A percentile compares a stretch with the other conserved stretches of the same genome.
Evolutionary conservation across 1,140 invertebrate genomes (phyloP).

Genomic region (Tribolium madens): DNA sequence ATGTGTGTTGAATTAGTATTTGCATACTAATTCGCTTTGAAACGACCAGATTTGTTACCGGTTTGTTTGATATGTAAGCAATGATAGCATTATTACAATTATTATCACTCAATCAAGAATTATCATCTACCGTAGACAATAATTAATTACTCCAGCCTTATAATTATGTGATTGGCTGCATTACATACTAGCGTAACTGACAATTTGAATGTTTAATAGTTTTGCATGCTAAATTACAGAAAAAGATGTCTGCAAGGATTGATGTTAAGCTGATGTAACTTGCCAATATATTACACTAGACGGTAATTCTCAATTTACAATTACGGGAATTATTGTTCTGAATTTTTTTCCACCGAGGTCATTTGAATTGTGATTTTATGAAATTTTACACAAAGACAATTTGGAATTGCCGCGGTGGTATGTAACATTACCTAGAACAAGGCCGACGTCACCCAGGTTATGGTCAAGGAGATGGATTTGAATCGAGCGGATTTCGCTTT

Average conservation of each 20-base stretch:
- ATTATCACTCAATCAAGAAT: background rate
- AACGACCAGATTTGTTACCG: background rate
- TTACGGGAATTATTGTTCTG: slow-evolving; percentile 31
- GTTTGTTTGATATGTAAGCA: slow-evolving; percentile 4
- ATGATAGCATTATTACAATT: background rate
- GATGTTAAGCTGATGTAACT: slow-evolving; percentile 42
- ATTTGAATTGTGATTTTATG: background rate
- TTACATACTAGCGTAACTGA: background rate
- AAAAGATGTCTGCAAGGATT: slow-evolving; percentile 34
- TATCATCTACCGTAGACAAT: background rate
- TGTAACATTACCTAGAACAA: slow-evolving; percentile 28
- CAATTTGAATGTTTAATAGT: slow-evolving; percentile 28
- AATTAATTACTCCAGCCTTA: slow-evolving; percentile 7
- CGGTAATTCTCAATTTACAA: slow-evolving; percentile 39
- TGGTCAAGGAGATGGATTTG: slow-evolving; percentile 19
- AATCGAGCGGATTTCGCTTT: slow-evolving; percentile 22
- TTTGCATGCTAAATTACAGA: slow-evolving; percentile 25
- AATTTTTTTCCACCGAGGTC: slow-evolving; percentile 40
- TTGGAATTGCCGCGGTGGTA: slow-evolving; percentile 16
- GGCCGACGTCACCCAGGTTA: slow-evolving; percentile 33
- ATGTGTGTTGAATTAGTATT: background rate
- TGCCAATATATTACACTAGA: slow-evolving; percentile 21
- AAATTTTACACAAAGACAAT: slow-evolving; percentile 2
- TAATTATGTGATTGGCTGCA: slow-evolving; percentile 16
- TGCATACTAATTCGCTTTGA: background rate